Evolutionary conservation across 2,797 vertebrate species (phyloP).

Genomic region (Sebastiscus albofasciatus): DNA sequence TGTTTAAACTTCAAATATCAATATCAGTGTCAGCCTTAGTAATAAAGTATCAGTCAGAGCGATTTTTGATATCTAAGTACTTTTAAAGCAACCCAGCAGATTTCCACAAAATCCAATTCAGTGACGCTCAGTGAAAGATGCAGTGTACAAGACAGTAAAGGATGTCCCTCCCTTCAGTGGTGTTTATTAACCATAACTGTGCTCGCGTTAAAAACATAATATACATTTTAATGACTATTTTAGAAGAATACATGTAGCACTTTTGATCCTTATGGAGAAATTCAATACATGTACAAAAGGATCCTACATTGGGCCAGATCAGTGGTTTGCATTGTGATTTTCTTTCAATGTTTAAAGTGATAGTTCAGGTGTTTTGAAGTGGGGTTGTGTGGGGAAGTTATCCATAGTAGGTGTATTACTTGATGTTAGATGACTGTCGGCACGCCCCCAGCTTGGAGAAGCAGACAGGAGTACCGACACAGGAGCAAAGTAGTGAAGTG

Average conservation of each 20-base stretch:
- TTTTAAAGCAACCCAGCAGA: background rate
- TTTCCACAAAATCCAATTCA: background rate
- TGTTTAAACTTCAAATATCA: background rate
- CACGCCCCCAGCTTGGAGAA: too few species aligned
- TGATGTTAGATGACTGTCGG: too few species aligned
- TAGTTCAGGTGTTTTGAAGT: too few species aligned
- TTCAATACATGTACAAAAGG: too few species aligned
- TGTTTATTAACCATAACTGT: background rate
- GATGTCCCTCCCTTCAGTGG: background rate
- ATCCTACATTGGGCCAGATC: too few species aligned
- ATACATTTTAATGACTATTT: background rate
- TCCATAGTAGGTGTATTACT: too few species aligned
- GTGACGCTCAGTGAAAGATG: background rate
- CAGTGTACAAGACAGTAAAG: background rate
- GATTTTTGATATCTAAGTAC: background rate
- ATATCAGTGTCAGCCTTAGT: background rate
- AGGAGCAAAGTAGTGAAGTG: too few species aligned
- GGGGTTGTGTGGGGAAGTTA: too few species aligned
- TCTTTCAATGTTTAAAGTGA: background rate
- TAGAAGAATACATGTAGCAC: background rate
- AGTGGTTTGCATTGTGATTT: background rate
- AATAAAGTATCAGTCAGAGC: background rate
- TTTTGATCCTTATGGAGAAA: background rate
- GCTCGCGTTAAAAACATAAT: background rate
- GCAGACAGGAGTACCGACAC: too few species aligned